These are phyloP conservation scores for Hesperia comma DNA, from an alignment of 2,888 invertebrate species.

Conservation along the genomic window DNA sequence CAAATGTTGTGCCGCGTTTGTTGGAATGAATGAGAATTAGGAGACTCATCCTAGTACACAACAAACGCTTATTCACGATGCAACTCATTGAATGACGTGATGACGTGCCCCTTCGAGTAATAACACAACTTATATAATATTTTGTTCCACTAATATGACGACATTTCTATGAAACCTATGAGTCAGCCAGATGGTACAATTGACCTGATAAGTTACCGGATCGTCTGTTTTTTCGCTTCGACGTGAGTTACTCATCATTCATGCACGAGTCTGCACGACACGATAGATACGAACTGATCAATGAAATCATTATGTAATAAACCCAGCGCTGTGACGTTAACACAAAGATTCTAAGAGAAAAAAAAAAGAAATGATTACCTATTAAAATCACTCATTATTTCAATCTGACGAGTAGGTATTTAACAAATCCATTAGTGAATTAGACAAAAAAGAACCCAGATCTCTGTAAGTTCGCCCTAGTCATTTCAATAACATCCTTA, in stretches of 20 bases:
- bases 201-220: constrained; percentile 53
- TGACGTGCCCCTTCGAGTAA: constrained; percentile 49
- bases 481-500: too few relatives aligned
- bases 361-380: not conserved
- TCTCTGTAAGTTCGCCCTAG: too few relatives aligned
- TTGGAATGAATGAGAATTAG: constrained; percentile 6
- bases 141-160: constrained; percentile 68
- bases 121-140: constrained; percentile 49
- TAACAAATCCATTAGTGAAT: not conserved
- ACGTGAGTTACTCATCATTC: constrained; percentile 68
- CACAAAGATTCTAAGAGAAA: not conserved
- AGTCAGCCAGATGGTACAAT: constrained; percentile 58
- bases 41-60: not conserved
- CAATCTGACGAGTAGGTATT: too few relatives aligned
- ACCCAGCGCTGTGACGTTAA: constrained; percentile 35
- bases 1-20: not conserved
- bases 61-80: constrained; percentile 2
- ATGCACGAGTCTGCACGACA: too few relatives aligned
- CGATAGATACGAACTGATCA: constrained; percentile 61
- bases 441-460: not conserved
- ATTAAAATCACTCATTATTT: not conserved
- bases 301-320: constrained; percentile 61
- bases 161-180: constrained; percentile 65
- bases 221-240: constrained; percentile 62
- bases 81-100: constrained; percentile 51